Evolutionary conservation across 2,113 vertebrate genomes (phyloP).

Genomic region (Mohoua ochrocephala): DNA sequence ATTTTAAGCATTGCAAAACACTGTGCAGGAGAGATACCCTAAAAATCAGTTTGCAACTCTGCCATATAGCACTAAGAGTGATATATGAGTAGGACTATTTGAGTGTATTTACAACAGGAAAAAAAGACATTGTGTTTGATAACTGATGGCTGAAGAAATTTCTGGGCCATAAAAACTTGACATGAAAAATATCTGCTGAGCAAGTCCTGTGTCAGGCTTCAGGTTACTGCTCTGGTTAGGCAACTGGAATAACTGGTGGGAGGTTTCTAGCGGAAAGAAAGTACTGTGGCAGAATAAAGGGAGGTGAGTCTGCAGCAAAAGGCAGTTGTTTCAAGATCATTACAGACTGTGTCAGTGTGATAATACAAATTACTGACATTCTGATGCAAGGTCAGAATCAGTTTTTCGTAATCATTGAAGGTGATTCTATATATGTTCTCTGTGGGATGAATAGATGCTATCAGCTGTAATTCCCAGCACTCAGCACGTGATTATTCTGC

Average conservation of each 20-base stretch:
- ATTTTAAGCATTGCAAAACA: neutral
- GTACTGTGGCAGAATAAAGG: neutral
- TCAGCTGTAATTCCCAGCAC: neutral
- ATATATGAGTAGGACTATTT: neutral
- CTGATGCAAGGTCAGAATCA: neutral
- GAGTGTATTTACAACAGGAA: neutral
- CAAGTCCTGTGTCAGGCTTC: neutral
- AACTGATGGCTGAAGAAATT: neutral
- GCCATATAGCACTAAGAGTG: neutral
- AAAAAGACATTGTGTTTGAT: neutral
- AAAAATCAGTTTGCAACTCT: neutral
- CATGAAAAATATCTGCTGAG: neutral
- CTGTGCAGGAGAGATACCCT: neutral
- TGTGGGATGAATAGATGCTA: neutral
- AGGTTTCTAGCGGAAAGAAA: neutral
- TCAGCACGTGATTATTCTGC: neutral
- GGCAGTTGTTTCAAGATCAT: neutral
- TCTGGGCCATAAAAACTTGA: neutral
- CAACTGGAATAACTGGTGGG: neutral
- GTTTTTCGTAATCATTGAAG: neutral
- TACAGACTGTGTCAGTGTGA: neutral
- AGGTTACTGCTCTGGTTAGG: neutral
- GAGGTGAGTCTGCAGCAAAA: neutral
- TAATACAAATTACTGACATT: neutral
- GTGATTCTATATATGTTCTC: neutral